Base-by-base conservation (phyloP, 2,888 invertebrate genomes). In the Ectemnius lituratus region DNA sequence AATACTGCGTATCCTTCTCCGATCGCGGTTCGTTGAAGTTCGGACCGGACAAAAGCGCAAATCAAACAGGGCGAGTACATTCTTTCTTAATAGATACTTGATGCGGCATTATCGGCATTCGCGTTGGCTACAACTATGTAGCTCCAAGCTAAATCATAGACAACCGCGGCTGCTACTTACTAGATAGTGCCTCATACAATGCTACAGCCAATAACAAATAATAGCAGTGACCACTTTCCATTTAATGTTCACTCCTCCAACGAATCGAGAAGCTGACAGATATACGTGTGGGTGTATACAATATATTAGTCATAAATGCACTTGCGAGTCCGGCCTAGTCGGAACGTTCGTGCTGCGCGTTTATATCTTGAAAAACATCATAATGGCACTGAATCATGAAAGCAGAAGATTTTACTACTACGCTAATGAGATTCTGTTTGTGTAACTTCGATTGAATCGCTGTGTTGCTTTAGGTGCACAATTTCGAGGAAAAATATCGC, bases 141-240 rank as follows among this genome's bases (percentile, higher is more conserved):
- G 85, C 84, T 74, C 78, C 58, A 86, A 86, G 87, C 85, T 82
- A 84, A 85, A 68, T 75, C 68, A 82, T 76, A 68, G 37, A 37
- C 37, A 76, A 80, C 75, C 75, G 68, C 77, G 67, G 66, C 74
- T 67, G 67, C 76, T 78, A 76, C 74, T 59, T 57, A 27, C 63
- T 73, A 23, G 23, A 23, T 23, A 62, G 18, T 57, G 68, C 16
- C 58, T 73, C 23, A 37, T 58, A 47, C 62, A 66, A 37, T 49
- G 28, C 62, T 81, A 77, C 20, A 67, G 61, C 49, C 56, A 76
- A 73, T 62, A 45, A 68, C 62, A 73, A 75, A 71, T 46, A 68
- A 75, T 73, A 66, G 65, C 65, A 67, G 66, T 47, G 28, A 61
- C 46, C 67, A 37, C 13, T 56, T 57, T 47, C 14, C 46, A 14